A percentile compares a stretch with the other conserved stretches of the same genome.
Conservation (phyloP, 1,140 invertebrate species). For the Ladona fulva region DNA sequence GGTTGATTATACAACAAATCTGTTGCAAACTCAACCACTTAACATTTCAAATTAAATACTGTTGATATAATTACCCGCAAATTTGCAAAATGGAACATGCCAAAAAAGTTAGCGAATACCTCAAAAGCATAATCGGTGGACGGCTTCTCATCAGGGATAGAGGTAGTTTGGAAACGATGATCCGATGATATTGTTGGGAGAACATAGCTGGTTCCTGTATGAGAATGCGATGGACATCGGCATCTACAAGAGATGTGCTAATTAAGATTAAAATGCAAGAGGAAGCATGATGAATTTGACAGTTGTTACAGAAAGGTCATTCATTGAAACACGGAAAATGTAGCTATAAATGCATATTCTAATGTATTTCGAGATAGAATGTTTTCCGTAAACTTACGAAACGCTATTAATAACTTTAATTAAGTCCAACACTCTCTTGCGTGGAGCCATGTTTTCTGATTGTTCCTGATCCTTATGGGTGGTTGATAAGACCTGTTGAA, state of each 20-base stretch:
- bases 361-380: slow-evolving; percentile 10
- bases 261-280: neutral
- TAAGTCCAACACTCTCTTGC: slow-evolving; percentile 36
- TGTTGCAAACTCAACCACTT: no score
- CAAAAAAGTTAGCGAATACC: slow-evolving; percentile 30
- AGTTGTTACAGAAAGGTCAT: no score
- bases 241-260: slow-evolving; percentile 34
- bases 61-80: no score
- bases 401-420: slow-evolving; percentile 36
- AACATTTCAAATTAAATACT: no score
- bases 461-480: no score
- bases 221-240: slow-evolving; percentile 49
- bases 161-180: slow-evolving; percentile 29
- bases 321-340: no score
- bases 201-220: slow-evolving; percentile 28
- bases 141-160: slow-evolving; percentile 26
- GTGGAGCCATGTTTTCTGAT: slow-evolving; percentile 32
- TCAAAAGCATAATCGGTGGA: slow-evolving; percentile 54
- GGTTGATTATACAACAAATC: no score
- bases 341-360: neutral
- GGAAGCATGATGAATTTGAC: no score
- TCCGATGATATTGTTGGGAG: neutral
- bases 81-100: neutral
- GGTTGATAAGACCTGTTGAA: no score
- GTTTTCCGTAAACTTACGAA: slow-evolving; percentile 37